Evolutionary conservation across 1,140 invertebrate genomes (phyloP).

Genomic region (Drosophila setifemur): DNA sequence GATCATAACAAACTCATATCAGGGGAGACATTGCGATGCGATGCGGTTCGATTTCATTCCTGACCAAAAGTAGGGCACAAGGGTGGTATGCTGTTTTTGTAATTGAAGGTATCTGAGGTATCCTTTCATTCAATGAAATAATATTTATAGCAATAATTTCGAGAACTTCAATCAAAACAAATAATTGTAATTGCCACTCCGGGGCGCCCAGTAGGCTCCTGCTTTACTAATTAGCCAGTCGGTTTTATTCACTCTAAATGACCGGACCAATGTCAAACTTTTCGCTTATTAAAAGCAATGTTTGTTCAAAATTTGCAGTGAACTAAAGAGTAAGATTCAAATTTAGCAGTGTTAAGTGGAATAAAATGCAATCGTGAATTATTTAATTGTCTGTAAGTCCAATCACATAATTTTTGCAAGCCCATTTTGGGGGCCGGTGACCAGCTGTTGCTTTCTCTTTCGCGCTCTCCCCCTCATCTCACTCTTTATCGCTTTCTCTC

Average conservation of each 20-base stretch:
- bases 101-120: too few relatives aligned
- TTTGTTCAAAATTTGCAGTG: background rate
- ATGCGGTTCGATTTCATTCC: too few relatives aligned
- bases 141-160: too few relatives aligned
- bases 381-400: background rate
- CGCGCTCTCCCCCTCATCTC: background rate
- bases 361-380: too few relatives aligned
- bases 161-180: too few relatives aligned
- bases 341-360: too few relatives aligned
- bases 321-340: too few relatives aligned
- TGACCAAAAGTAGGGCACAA: too few relatives aligned
- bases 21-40: slow-evolving; percentile 7
- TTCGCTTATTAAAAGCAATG: too few relatives aligned
- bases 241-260: background rate
- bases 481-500: background rate
- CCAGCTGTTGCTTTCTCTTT: slow-evolving; percentile 50
- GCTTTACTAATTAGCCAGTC: background rate
- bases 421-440: slow-evolving; percentile 19
- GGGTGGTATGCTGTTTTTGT: background rate
- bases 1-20: slow-evolving; percentile 16
- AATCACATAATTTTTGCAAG: background rate
- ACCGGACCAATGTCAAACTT: too few relatives aligned
- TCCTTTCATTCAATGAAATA: too few relatives aligned
- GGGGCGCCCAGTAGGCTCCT: background rate
- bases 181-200: too few relatives aligned